Evolutionary conservation across 2,797 vertebrate genomes (phyloP).

Genomic region (Karalla daura): DNA sequence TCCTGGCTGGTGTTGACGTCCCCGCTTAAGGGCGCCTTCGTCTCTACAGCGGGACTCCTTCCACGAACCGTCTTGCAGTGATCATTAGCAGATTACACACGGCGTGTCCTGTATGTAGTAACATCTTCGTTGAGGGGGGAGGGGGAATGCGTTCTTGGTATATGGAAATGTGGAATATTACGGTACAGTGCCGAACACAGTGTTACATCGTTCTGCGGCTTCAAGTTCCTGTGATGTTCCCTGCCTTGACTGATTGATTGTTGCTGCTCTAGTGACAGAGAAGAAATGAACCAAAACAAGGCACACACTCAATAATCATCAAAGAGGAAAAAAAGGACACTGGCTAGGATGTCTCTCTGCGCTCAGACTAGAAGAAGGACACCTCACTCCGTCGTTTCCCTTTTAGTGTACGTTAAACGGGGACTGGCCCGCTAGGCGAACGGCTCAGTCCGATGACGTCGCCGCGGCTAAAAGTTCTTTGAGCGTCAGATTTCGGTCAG

Average conservation of each 20-base stretch:
- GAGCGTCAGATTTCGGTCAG: slow-evolving; percentile 30
- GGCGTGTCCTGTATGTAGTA: no score
- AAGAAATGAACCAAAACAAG: slow-evolving; percentile 57
- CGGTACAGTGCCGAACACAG: neutral
- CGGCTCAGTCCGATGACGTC: slow-evolving; percentile 3
- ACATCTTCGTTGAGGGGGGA: no score
- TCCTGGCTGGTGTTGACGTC: neutral
- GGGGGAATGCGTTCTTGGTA: neutral
- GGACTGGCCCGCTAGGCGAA: neutral
- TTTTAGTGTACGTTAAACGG: neutral
- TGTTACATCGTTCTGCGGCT: neutral
- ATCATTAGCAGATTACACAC: no score
- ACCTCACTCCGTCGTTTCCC: neutral
- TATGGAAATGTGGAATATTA: neutral
- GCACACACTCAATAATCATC: slow-evolving; percentile 51
- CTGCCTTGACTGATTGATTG: neutral
- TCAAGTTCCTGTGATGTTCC: neutral
- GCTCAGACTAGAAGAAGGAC: neutral
- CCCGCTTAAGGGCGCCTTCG: no score
- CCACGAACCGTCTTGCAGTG: no score
- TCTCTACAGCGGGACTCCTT: no score
- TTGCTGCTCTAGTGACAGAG: neutral
- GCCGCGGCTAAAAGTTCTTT: neutral
- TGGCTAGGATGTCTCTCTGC: slow-evolving; percentile 2
- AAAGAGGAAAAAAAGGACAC: slow-evolving; percentile 20